phyloP scores from a whole-genome alignment of 2,797 vertebrate species.

The Lacerta bilineata region DNA sequence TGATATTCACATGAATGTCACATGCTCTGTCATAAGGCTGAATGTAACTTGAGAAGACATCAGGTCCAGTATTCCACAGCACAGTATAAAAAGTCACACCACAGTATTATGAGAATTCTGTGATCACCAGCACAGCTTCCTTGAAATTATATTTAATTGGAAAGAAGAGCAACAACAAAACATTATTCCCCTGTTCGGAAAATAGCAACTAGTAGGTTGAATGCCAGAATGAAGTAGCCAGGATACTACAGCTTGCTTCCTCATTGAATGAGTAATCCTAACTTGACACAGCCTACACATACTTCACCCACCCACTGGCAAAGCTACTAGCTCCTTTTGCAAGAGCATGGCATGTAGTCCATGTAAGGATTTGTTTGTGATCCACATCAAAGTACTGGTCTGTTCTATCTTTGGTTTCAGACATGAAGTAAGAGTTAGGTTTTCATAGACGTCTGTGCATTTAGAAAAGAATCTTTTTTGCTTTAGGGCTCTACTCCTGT shows the following conservation, averaged over 20 bases:
- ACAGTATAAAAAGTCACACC: neutral
- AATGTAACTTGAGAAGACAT: conserved; percentile 7
- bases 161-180: conserved; percentile 4
- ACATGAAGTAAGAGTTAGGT: conserved; percentile 44
- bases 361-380: conserved; percentile 7
- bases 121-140: neutral
- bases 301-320: neutral
- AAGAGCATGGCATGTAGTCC: conserved; percentile 40
- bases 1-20: conserved; percentile 14
- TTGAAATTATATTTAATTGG: neutral
- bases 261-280: conserved; percentile 3
- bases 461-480: conserved; percentile 70
- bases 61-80: neutral
- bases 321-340: conserved; percentile 50
- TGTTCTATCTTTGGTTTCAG: conserved; percentile 1
- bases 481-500: conserved; percentile 96
- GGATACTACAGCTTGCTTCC: conserved; percentile 8
- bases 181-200: conserved; percentile 15
- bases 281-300: conserved; percentile 30
- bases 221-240: conserved; percentile 4
- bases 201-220: conserved; percentile 18
- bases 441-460: conserved; percentile 49
- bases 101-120: neutral
- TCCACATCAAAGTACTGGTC: conserved; percentile 32
- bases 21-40: neutral